phyloP scores from a whole-genome alignment of 2,888 invertebrate species.

The Lasioglossum zephyrum region DNA sequence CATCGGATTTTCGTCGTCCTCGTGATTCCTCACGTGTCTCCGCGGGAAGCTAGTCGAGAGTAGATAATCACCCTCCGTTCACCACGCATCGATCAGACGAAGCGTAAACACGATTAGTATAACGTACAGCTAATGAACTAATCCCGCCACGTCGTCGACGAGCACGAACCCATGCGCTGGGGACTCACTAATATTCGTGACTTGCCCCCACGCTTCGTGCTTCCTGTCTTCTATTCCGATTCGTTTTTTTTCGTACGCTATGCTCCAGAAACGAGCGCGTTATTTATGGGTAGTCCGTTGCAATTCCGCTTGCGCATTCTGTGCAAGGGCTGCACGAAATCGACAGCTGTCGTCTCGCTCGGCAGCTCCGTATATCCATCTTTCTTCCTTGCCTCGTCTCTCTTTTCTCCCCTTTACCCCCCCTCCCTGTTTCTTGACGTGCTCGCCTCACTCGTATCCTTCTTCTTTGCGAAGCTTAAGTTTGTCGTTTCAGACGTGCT shows the following conservation, averaged over 20 bases:
- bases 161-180: conserved; percentile 71
- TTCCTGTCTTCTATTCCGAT: conserved; percentile 21
- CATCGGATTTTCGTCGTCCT: conserved; percentile 35
- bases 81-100: conserved; percentile 71
- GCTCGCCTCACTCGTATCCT: conserved; percentile 45
- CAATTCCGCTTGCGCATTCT: conserved; percentile 72
- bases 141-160: conserved; percentile 72
- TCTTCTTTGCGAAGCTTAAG: conserved; percentile 52
- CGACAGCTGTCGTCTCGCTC: conserved; percentile 80
- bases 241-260: neutral
- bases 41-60: conserved; percentile 59
- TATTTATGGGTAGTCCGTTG: conserved; percentile 79
- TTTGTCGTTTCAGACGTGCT: conserved; percentile 45
- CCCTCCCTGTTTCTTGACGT: conserved; percentile 48
- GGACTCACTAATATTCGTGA: conserved; percentile 43
- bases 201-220: conserved; percentile 19
- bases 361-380: conserved; percentile 71
- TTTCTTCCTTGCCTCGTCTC: conserved; percentile 39
- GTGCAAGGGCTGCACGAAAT: conserved; percentile 75
- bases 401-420: neutral
- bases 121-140: conserved; percentile 77
- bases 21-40: conserved; percentile 69
- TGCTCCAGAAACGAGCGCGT: conserved; percentile 75
- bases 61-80: conserved; percentile 66
- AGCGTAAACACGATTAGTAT: conserved; percentile 79